These are phyloP conservation scores for Acrobasis repandana DNA, from an alignment of 2,888 invertebrate genomes.

Conservation along the genomic window DNA sequence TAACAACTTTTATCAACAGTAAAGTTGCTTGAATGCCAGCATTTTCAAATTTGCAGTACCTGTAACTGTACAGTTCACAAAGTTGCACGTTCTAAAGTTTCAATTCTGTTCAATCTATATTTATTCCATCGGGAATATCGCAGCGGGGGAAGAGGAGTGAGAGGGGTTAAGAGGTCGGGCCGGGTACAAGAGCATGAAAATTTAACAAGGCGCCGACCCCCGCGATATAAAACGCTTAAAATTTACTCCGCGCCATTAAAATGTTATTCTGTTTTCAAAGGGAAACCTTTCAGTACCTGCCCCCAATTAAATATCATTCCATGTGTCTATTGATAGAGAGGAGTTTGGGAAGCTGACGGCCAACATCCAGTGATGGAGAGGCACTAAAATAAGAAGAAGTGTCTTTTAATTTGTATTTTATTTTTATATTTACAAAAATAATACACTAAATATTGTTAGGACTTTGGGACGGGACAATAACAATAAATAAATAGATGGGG, in stretches of 20 bases:
- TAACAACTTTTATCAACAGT: too few species aligned
- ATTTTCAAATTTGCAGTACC: too few species aligned
- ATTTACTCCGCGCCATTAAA: conserved; percentile 9
- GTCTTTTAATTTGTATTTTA: too few species aligned
- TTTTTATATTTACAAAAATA: too few species aligned
- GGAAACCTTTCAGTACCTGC: neutral
- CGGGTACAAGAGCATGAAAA: conserved; percentile 53
- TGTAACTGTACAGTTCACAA: neutral
- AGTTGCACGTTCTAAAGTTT: neutral
- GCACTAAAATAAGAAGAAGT: too few species aligned
- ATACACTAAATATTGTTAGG: too few species aligned
- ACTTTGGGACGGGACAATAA: too few species aligned
- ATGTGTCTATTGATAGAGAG: neutral
- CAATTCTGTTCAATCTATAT: neutral
- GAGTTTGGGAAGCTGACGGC: too few species aligned
- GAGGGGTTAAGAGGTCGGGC: conserved; percentile 30
- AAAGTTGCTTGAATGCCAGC: too few species aligned
- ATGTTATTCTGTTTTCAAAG: conserved; percentile 11
- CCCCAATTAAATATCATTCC: neutral
- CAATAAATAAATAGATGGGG: too few species aligned
- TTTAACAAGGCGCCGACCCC: conserved; percentile 59
- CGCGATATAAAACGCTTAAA: conserved; percentile 30
- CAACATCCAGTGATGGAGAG: too few species aligned
- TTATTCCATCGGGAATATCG: neutral
- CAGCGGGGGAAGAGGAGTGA: conserved; percentile 6